Conservation (phyloP, 1,140 invertebrate genomes). For the Heliconius melpomene region DNA sequence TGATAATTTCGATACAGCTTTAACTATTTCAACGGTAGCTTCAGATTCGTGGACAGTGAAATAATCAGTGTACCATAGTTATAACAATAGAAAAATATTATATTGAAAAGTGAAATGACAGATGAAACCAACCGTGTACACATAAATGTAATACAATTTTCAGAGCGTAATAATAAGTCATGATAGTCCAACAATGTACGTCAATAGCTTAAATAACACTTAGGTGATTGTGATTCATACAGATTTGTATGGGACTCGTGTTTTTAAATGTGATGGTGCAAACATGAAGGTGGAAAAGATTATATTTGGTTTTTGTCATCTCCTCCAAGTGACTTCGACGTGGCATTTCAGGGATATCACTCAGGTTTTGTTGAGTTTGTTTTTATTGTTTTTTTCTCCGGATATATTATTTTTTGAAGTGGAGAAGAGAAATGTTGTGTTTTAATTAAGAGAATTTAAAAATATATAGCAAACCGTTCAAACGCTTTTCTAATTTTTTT, state of each 20-base stretch:
- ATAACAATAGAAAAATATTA: conserved; percentile 14
- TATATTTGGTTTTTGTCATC: conserved; percentile 1
- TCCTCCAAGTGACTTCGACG: conserved; percentile 6
- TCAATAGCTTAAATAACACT: conserved; percentile 20
- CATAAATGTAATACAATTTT: conserved; percentile 18
- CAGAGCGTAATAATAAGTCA: conserved; percentile 18
- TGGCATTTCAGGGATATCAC: conserved; percentile 23
- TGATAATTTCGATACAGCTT: too few relatives aligned
- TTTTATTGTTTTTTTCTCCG: not conserved
- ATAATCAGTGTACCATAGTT: not conserved
- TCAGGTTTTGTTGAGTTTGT: conserved; percentile 20
- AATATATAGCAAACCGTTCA: not conserved
- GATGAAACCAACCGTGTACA: not conserved
- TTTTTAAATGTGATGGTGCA: conserved; percentile 1
- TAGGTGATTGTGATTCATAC: conserved; percentile 9
- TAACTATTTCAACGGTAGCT: not conserved
- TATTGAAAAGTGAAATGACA: conserved; percentile 20
- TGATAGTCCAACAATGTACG: conserved; percentile 8
- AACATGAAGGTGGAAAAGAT: conserved; percentile 12
- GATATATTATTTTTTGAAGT: not conserved
- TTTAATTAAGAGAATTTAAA: not conserved
- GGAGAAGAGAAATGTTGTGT: not conserved
- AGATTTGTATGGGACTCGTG: not conserved
- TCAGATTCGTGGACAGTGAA: not conserved
- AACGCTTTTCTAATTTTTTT: too few relatives aligned